Evolutionary conservation across 1,140 invertebrate species (phyloP), one percentile per base, ranked within the genome.

Genomic region (Neodiprion pinetum): DNA sequence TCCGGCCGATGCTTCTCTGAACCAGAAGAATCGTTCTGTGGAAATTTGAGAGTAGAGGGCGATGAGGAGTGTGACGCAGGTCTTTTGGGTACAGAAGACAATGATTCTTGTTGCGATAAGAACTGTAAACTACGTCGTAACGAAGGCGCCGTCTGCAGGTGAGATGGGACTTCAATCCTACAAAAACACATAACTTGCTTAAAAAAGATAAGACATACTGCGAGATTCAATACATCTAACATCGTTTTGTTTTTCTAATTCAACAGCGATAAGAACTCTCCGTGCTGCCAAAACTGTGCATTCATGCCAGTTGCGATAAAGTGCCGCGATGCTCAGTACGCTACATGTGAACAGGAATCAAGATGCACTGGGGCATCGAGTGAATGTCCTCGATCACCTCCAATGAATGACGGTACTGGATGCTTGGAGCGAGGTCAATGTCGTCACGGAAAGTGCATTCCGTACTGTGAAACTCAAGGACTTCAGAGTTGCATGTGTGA

Each of bases 31-130:
- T 96, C 95, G 48, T 98, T 98, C 86, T 98, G 97, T 84, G 96
- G 97, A 14, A 98, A 98, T 89, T 89, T 97, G 69, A 90, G 96
- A 21, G 96, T 98, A 0, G 97, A 98, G 88, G 96, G 96, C 17
- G 96, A 97, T 77, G 97, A 98, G 87, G 96, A 98, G 89, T 98
- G 96, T 84, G 96, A 98, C 85, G 96, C 96, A 17, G 97, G 96
- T 9, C 89, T 97, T n/a, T 88, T 97, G 9, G 96, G 96, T 48
- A 96, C 96, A 0, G 96, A 97, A 87, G 96, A 97, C 82, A 96
- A 95, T 82, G 96, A 98, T 83, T 91, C 92, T 21, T 98, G 97
- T 84, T 98, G 97, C 84, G 95, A 97, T 83, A 96, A 96, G 88
- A 95, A 96, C 84, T 98, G 97, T 83, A 96, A 96, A 86, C 85